Conservation (phyloP, 2,113 vertebrate genomes). For the Lota lota region DNA sequence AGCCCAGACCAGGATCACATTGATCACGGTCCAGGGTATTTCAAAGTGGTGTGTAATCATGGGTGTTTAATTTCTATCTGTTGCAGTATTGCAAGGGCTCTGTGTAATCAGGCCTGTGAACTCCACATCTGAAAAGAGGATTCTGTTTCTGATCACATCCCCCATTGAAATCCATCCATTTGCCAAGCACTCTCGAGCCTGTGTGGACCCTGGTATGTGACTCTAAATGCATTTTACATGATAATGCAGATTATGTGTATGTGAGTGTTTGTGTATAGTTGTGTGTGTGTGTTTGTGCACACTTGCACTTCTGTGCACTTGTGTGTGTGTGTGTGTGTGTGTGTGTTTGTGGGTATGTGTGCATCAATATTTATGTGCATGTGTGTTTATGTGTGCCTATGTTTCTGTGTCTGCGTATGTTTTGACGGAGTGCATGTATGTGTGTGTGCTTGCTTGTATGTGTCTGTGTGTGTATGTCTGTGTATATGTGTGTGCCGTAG, state of each 20-base stretch:
- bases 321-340: no score
- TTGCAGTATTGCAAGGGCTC: slow-evolving; percentile 60
- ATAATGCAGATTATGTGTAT: slow-evolving; percentile 27
- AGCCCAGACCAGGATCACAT: slow-evolving; percentile 62
- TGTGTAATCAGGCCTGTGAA: slow-evolving; percentile 75
- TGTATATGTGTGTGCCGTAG: no score
- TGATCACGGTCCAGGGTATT: slow-evolving; percentile 69
- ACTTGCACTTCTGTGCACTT: no score
- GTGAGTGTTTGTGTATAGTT: neutral
- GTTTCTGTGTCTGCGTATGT: no score
- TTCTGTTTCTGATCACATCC: slow-evolving; percentile 69
- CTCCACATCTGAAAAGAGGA: slow-evolving; percentile 72
- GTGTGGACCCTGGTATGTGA: slow-evolving; percentile 27
- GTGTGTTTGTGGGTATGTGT: no score
- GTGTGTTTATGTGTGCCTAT: no score
- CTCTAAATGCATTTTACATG: slow-evolving; percentile 44
- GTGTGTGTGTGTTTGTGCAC: no score
- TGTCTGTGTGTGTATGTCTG: no score
- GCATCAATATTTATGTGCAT: no score
- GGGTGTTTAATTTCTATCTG: slow-evolving; percentile 75
- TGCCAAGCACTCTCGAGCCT: slow-evolving; percentile 36
- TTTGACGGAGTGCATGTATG: no score
- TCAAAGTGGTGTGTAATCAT: slow-evolving; percentile 70
- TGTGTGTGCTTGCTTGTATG: no score
- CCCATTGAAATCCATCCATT: slow-evolving; percentile 65